Evolutionary conservation across 2,888 invertebrate genomes (phyloP).

Genomic region (Caenorhabditis panamensis): DNA sequence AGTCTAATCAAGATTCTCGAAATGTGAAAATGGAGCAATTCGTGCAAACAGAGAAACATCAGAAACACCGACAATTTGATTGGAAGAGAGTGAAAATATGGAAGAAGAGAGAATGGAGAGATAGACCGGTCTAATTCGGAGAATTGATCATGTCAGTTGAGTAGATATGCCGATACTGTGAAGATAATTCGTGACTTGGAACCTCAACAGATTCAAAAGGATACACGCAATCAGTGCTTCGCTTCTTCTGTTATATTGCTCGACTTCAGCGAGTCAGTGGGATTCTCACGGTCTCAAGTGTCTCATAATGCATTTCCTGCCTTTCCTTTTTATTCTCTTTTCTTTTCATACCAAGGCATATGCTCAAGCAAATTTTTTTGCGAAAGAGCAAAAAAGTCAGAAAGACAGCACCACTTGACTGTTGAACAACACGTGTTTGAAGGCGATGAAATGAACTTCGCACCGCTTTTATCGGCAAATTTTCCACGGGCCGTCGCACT

Average conservation of each 20-base stretch:
- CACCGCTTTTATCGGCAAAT: not conserved
- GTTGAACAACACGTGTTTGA: not conserved
- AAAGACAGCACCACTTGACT: not conserved
- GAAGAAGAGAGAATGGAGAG: not conserved
- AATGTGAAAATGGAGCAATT: not conserved
- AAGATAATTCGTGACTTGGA: too few relatives aligned
- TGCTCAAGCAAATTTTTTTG: too few relatives aligned
- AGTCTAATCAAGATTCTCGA: conserved; percentile 7
- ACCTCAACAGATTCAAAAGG: not conserved
- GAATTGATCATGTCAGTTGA: not conserved
- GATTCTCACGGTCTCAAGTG: conserved; percentile 7
- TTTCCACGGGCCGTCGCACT: not conserved
- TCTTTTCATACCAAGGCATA: too few relatives aligned
- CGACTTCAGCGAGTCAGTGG: too few relatives aligned
- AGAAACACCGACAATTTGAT: conserved; percentile 5
- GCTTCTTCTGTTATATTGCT: too few relatives aligned
- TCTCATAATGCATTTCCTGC: too few relatives aligned
- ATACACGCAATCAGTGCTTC: too few relatives aligned
- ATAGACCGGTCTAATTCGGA: conserved; percentile 7
- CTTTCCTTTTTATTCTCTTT: too few relatives aligned
- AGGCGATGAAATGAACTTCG: not conserved
- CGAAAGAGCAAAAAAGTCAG: too few relatives aligned
- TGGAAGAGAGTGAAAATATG: not conserved
- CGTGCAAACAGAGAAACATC: conserved; percentile 2
- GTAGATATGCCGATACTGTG: not conserved